A percentile compares a stretch with the other conserved stretches of the same genome.
These are phyloP conservation scores for Ophthalmolycus amberensis DNA, from an alignment of 2,113 vertebrate species.

Conservation along the genomic window DNA sequence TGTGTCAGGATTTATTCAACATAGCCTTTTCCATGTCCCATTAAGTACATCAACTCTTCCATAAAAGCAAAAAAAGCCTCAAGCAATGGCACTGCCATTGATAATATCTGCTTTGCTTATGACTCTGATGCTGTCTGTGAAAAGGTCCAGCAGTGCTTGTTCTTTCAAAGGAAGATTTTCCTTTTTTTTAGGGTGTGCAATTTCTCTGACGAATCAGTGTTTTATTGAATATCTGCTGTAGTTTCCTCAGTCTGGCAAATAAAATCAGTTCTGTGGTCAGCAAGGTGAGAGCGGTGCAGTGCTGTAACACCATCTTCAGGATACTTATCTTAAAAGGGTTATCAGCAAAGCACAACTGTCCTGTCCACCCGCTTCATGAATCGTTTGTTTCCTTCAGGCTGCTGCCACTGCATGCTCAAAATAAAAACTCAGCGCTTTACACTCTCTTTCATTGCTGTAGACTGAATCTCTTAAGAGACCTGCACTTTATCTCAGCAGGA, in stretches of 20 bases:
- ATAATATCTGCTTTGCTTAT: neutral
- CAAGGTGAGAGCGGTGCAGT: neutral
- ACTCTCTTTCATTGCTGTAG: neutral
- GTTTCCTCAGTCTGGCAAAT: neutral
- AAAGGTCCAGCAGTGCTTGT: neutral
- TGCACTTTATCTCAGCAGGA: neutral
- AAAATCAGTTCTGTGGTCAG: neutral
- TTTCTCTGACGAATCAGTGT: neutral
- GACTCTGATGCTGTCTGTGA: neutral
- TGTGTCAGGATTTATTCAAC: neutral
- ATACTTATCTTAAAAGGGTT: neutral
- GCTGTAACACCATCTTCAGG: neutral
- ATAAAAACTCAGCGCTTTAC: neutral
- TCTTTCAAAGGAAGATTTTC: neutral
- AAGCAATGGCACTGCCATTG: neutral
- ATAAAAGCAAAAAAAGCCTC: neutral
- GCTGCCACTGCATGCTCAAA: neutral
- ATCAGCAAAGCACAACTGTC: neutral
- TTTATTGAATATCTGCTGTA: neutral
- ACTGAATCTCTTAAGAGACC: neutral
- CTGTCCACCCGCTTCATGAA: neutral
- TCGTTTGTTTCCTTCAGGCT: neutral
- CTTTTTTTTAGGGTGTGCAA: neutral
- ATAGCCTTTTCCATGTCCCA: neutral
- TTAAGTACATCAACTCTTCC: neutral